These are phyloP conservation scores for Protobothrops flavoviridis DNA, from an alignment of 2,113 vertebrate genomes.

Conservation along the genomic window DNA sequence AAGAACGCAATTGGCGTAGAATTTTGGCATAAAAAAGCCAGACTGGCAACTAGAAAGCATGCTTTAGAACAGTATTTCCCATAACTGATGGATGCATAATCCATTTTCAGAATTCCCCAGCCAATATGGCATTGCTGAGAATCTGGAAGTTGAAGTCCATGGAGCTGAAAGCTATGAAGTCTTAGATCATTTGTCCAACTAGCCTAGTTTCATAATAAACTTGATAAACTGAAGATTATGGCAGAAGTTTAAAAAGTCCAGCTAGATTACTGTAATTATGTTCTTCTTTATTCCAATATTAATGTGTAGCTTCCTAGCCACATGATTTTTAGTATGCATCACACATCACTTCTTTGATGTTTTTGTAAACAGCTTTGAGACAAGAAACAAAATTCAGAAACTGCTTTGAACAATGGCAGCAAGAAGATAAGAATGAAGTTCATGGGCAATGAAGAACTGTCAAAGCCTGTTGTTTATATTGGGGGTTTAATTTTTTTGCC, in stretches of 20 bases:
- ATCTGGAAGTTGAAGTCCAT: not conserved
- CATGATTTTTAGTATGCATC: not conserved
- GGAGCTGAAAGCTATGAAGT: not conserved
- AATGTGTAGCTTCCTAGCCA: not conserved
- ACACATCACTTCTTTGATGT: not conserved
- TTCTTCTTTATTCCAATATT: not conserved
- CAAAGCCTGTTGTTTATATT: conserved; percentile 54
- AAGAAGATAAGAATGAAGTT: conserved; percentile 44
- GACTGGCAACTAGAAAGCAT: not conserved
- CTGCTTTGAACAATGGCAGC: conserved; percentile 31
- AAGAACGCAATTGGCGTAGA: not conserved
- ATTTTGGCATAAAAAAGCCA: not conserved
- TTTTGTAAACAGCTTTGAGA: conserved; percentile 15
- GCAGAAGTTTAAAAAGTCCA: not conserved
- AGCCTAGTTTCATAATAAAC: not conserved
- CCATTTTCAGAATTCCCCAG: not conserved
- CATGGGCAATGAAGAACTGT: conserved; percentile 44
- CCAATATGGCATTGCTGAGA: not conserved
- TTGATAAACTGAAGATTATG: not conserved
- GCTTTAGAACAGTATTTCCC: not conserved
- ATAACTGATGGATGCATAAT: not conserved
- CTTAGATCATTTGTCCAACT: not conserved
- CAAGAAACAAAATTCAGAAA: conserved; percentile 50
- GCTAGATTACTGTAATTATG: not conserved
- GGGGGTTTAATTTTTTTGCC: conserved; percentile 48